These are phyloP conservation scores for Leptura quadrifasciata DNA, from an alignment of 2,888 invertebrate species.

Conservation along the genomic window DNA sequence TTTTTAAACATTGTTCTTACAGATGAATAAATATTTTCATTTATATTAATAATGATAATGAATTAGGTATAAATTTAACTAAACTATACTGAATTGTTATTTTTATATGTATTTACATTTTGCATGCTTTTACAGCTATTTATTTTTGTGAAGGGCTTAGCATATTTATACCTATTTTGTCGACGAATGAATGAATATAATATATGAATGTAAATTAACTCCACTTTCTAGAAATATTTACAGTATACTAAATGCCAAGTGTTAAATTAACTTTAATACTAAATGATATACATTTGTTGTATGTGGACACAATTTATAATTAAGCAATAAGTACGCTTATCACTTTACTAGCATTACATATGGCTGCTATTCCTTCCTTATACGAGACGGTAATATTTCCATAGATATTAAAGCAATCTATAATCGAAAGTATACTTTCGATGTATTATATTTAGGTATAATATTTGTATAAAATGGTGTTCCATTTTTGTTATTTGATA, in stretches of 20 bases:
- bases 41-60: background rate
- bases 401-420: background rate
- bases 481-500: too few species aligned
- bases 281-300: background rate
- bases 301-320: background rate
- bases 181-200: background rate
- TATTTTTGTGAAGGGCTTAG: background rate
- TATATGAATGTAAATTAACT: background rate
- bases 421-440: too few species aligned
- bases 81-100: background rate
- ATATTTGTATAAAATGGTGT: too few species aligned
- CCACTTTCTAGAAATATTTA: constrained; percentile 11
- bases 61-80: too few species aligned
- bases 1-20: too few species aligned
- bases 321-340: background rate
- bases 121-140: background rate
- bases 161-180: background rate
- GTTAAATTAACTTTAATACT: background rate
- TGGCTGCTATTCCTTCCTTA: too few species aligned
- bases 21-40: background rate
- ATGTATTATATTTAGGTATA: too few species aligned
- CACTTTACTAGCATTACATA: background rate
- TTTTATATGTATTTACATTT: background rate
- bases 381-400: too few species aligned
- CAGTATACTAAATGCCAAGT: background rate